These are phyloP conservation scores for Raja brachyura DNA, from an alignment of 2,113 vertebrate species.

Conservation along the genomic window DNA sequence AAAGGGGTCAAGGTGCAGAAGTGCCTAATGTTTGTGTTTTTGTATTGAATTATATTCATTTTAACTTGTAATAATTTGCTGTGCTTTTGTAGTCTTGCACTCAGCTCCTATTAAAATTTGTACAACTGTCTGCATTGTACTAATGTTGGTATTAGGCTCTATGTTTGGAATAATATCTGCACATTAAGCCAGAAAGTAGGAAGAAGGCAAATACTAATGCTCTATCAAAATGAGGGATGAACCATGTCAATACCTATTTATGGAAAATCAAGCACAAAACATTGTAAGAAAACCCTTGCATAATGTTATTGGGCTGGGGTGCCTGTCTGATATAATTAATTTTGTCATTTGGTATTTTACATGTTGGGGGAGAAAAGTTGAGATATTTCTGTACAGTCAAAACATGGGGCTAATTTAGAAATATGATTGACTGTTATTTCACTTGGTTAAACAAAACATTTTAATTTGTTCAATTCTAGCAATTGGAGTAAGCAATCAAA, in stretches of 20 bases:
- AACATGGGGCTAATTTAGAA: not conserved
- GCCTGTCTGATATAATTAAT: not conserved
- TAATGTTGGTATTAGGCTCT: not conserved
- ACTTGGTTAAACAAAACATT: not conserved
- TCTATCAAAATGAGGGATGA: not conserved
- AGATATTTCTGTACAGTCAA: not conserved
- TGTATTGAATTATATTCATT: not conserved
- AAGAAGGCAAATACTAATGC: not conserved
- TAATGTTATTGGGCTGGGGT: not conserved
- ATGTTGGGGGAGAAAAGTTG: not conserved
- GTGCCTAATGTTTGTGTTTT: too few relatives aligned
- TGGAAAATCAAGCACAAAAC: too few relatives aligned
- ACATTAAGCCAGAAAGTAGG: not conserved
- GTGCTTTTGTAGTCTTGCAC: not conserved
- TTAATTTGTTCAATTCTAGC: constrained; percentile 61
- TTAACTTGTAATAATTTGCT: not conserved
- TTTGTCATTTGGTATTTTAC: not conserved
- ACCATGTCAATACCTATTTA: too few relatives aligned
- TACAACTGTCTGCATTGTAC: not conserved
- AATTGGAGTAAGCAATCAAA: constrained; percentile 92
- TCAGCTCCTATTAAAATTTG: not conserved
- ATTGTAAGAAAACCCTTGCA: too few relatives aligned
- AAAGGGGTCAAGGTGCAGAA: too few relatives aligned
- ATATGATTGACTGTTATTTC: not conserved
- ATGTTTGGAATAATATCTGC: too few relatives aligned